Conservation (phyloP, 2,888 invertebrate genomes). For the Hymenopus coronatus region DNA sequence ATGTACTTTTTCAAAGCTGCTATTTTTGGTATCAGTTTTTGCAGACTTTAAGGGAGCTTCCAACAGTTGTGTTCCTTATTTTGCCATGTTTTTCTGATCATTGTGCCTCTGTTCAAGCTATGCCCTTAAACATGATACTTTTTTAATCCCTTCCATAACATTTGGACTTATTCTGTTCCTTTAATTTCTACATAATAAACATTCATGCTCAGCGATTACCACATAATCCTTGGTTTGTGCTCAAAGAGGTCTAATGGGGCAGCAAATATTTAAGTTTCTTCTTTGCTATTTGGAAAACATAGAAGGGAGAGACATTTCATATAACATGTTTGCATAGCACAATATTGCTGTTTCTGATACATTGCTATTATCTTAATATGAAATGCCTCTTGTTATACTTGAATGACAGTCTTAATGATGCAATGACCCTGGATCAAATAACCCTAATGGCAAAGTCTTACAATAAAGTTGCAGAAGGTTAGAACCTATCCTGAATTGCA, state of each 20-base stretch:
- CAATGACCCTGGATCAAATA: not conserved
- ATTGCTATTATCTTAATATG: not conserved
- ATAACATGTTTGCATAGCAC: not conserved
- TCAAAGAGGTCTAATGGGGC: not conserved
- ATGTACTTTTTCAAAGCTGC: not conserved
- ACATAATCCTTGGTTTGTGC: not conserved
- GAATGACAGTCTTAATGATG: not conserved
- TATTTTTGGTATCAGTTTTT: not conserved
- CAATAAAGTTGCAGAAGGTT: not conserved
- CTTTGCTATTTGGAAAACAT: not conserved
- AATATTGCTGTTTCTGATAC: not conserved
- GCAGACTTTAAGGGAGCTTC: not conserved
- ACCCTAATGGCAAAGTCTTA: not conserved
- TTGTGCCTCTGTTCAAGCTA: not conserved
- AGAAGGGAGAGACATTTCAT: slow-evolving; percentile 5
- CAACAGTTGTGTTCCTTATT: not conserved
- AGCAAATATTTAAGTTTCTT: not conserved
- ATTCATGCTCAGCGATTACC: not conserved
- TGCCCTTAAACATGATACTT: not conserved
- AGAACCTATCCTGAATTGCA: not conserved
- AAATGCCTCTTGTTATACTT: not conserved
- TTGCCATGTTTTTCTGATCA: not conserved
- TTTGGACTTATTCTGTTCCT: not conserved
- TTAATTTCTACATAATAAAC: not conserved
- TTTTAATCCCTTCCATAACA: not conserved